Evolutionary conservation across 2,888 invertebrate genomes (phyloP), one percentile per base, ranked within the genome.

Genomic region (Leptopilina myrica): DNA sequence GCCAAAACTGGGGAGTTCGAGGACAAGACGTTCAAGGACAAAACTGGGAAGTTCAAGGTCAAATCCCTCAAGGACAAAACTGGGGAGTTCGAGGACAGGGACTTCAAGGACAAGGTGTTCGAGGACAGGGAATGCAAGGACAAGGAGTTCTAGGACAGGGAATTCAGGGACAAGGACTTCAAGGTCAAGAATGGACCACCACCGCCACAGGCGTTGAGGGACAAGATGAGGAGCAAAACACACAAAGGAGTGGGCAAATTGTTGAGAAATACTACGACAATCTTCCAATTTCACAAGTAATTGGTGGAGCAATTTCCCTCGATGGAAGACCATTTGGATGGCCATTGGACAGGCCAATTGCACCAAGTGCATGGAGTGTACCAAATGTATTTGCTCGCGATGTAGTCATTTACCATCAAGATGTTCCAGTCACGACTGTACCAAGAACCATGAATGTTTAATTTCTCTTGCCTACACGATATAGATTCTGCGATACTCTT

Each of bases 271-370:
- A 89, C 84, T 89, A 87, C 86, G 81, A 87, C 62, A 85, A 82
- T 79, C 86, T 87, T 64, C 87, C 86, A 77, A 88, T 89, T 78
- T 84, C 87, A 76, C 83, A 88, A 53, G 85, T 89, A 20, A 90
- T 91, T 73, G 91, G 91, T 49, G 90, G 90, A 43, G 88, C 87
- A 90, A 93, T 92, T 64, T 92, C 90, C 76, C 86, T 93, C 20
- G 93, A 93, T 79, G 92, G 92, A 84, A 92, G 92, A 73, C 93
- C 94, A 12, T 89, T 93, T 20, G 93, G 93, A 77, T 94, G 92
- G 91, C 94, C 94, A 8, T 87, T 94, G 82, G 93, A 95, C 89
- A 92, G 94, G 83, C 93, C 93, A 0, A 89, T 94, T 76, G 87
- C 92, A 77, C 81, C 84, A 11, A 88, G 89, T 26, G 49, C 5